Evolutionary conservation across 2,113 vertebrate species (phyloP).

Genomic region (Myrmophylax atrothorax): DNA sequence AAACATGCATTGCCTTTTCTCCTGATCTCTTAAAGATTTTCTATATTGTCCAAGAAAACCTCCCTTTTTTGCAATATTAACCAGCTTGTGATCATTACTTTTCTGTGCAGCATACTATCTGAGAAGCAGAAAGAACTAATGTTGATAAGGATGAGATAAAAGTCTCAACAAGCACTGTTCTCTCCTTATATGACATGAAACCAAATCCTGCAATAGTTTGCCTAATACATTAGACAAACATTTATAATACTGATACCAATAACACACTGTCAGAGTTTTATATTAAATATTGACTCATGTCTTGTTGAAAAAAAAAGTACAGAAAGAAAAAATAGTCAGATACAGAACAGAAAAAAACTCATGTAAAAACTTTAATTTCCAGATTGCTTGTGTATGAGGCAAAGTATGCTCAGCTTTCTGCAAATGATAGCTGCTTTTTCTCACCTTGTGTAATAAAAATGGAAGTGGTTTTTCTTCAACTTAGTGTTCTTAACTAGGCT

Average conservation of each 20-base stretch:
- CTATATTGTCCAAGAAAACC: background rate
- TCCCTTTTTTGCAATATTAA: background rate
- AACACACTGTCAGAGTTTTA: background rate
- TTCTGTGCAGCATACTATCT: background rate
- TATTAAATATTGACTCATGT: constrained; percentile 45
- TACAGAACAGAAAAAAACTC: background rate
- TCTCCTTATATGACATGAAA: constrained; percentile 2
- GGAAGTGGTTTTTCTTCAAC: background rate
- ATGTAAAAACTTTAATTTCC: background rate
- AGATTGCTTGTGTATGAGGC: background rate
- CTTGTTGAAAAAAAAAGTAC: background rate
- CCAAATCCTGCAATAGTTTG: constrained; percentile 8
- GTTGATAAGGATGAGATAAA: constrained; percentile 12
- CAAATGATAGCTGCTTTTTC: background rate
- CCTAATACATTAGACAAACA: constrained; percentile 20
- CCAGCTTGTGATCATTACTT: background rate
- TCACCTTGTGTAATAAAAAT: background rate
- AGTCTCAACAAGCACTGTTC: background rate
- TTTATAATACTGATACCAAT: constrained; percentile 1
- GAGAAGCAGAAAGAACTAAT: background rate
- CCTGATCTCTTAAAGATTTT: background rate
- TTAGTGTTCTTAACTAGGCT: background rate
- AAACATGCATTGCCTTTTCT: background rate
- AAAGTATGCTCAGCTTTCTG: background rate
- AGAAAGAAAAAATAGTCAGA: background rate